These are phyloP conservation scores for Oreotrochilus melanogaster DNA, from an alignment of 2,113 vertebrate genomes.

Conservation along the genomic window DNA sequence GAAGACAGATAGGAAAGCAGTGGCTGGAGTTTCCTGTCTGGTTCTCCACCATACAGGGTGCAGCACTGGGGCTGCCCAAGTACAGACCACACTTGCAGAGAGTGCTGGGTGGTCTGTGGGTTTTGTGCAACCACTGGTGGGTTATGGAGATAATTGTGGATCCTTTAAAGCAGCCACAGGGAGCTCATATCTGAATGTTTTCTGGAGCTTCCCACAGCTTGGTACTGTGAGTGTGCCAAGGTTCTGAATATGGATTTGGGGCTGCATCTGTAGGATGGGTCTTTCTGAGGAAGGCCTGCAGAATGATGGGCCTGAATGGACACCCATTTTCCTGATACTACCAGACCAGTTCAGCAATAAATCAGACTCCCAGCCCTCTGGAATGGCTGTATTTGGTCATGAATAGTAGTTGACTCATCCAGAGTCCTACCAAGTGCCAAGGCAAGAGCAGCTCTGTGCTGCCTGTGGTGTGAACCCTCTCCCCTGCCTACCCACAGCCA, in stretches of 20 bases:
- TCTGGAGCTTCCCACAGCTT: background rate
- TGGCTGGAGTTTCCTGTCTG: background rate
- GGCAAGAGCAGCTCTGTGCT: background rate
- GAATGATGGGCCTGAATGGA: background rate
- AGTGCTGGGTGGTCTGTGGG: constrained; percentile 36
- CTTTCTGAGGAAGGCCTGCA: background rate
- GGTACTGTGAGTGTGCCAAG: background rate
- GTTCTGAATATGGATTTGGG: background rate
- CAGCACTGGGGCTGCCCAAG: background rate
- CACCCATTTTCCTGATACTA: background rate
- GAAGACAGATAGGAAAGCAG: background rate
- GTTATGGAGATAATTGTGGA: background rate
- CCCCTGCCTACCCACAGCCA: fast-evolving
- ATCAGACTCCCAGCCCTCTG: background rate
- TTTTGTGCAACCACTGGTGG: background rate
- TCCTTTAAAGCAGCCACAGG: background rate
- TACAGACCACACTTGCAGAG: background rate
- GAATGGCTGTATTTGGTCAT: background rate
- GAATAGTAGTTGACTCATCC: background rate
- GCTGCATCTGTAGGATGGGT: background rate
- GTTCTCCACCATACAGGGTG: background rate
- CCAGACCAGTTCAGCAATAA: background rate
- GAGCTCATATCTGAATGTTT: background rate
- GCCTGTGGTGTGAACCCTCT: background rate
- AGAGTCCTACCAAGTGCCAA: background rate